Conservation (phyloP, 2,113 vertebrate species). For the Chrysochloris asiatica region DNA sequence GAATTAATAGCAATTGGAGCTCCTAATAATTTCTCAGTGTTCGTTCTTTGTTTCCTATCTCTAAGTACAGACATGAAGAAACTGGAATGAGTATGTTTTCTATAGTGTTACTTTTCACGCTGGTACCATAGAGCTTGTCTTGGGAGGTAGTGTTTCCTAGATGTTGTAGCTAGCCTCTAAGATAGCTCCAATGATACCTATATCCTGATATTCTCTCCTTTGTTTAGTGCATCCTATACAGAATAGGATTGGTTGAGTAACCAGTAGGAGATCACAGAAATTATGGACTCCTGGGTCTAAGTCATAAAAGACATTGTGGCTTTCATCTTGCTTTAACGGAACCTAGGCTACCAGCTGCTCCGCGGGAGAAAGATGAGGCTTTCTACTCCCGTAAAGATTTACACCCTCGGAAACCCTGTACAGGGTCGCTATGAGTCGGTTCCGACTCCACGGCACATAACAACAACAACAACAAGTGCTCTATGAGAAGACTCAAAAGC, state of each 20-base stretch:
- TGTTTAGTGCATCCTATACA: neutral
- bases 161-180: neutral
- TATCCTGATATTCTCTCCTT: neutral
- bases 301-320: neutral
- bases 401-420: no score
- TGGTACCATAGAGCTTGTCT: neutral
- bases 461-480: no score
- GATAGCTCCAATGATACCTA: neutral
- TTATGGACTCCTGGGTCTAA: neutral
- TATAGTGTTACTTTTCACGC: neutral
- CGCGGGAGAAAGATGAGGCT: no score
- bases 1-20: constrained; percentile 10
- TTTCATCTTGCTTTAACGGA: neutral
- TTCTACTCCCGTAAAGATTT: no score
- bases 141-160: no score
- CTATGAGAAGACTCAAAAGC: neutral
- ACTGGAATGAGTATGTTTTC: constrained; percentile 7
- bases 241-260: neutral
- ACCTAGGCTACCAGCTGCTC: no score
- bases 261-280: neutral
- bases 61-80: constrained; percentile 2
- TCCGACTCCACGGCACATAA: no score
- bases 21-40: neutral
- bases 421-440: no score
- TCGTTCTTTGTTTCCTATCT: no score